Evolutionary conservation across 2,888 invertebrate genomes (phyloP).

Genomic region (Bombylius discolor): DNA sequence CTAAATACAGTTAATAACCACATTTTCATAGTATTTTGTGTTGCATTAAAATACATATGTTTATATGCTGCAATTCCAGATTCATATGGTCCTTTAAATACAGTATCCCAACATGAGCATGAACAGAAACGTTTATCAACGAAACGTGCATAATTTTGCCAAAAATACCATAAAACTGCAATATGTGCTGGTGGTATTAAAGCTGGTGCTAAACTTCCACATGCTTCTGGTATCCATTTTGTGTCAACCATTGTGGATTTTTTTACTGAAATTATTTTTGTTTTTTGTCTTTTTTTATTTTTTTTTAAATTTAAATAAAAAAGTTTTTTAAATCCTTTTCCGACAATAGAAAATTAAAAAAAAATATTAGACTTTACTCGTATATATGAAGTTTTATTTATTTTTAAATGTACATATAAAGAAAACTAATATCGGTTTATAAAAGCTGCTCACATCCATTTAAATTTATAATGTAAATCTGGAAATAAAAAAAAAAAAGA

Average conservation of each 20-base stretch:
- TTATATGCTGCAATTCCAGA: constrained; percentile 55
- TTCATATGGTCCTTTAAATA: constrained; percentile 61
- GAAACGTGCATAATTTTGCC: constrained; percentile 52
- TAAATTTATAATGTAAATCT: too few species aligned
- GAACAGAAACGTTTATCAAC: constrained; percentile 52
- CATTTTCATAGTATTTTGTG: constrained; percentile 50
- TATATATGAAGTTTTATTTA: too few species aligned
- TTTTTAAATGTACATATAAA: too few species aligned
- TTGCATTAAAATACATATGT: constrained; percentile 58
- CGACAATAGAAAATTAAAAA: too few species aligned
- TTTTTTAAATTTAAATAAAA: too few species aligned
- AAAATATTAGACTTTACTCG: too few species aligned
- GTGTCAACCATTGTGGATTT: constrained; percentile 27
- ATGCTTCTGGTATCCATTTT: constrained; percentile 34
- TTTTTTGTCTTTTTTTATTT: too few species aligned
- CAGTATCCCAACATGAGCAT: constrained; percentile 65
- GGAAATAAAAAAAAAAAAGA: too few species aligned
- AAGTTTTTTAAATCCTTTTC: too few species aligned
- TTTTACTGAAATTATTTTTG: too few species aligned
- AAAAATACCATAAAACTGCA: constrained; percentile 47
- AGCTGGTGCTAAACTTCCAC: constrained; percentile 37
- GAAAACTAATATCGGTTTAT: too few species aligned
- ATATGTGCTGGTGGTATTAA: constrained; percentile 50
- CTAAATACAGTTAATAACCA: constrained; percentile 48
- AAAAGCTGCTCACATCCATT: too few species aligned